Percentiles rank a stretch among this genome's conserved stretches.
These are phyloP conservation scores for Eptatretus atami DNA, from an alignment of 2,797 vertebrate species.

Conservation along the genomic window DNA sequence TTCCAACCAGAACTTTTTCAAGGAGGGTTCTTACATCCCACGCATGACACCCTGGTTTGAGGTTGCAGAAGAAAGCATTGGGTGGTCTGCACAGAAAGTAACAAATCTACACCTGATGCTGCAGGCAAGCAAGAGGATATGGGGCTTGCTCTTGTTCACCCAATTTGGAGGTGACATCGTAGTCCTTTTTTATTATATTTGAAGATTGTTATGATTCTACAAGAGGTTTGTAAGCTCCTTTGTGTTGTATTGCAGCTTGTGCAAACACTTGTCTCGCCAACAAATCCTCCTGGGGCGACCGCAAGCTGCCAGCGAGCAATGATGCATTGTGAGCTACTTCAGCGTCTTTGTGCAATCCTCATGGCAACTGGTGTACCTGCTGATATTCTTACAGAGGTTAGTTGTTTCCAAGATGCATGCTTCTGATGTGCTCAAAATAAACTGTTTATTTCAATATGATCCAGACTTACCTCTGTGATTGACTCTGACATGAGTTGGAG, in stretches of 20 bases:
- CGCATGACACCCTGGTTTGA: constrained; percentile 98
- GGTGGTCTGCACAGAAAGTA: constrained; percentile 94
- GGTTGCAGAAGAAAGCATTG: constrained; percentile 72
- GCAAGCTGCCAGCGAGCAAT: constrained; percentile 78
- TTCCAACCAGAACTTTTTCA: constrained; percentile 98
- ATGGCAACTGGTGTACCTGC: constrained; percentile 91
- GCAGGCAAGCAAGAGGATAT: constrained; percentile 25
- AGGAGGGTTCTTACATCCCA: constrained; percentile 91
- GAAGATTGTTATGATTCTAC: too few relatives aligned
- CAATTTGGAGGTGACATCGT: too few relatives aligned
- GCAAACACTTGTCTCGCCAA: constrained; percentile 66
- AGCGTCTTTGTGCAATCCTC: constrained; percentile 78
- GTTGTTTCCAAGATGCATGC: background rate
- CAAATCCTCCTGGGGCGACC: constrained; percentile 66
- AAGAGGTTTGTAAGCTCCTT: background rate
- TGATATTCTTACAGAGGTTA: constrained; percentile 82
- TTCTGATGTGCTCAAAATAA: too few relatives aligned
- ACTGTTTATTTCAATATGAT: too few relatives aligned
- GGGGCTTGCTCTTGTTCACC: too few relatives aligned
- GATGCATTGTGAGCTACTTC: constrained; percentile 70
- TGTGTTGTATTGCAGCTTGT: constrained; percentile 26
- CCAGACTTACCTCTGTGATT: background rate
- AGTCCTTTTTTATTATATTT: too few relatives aligned
- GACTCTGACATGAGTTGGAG: background rate
- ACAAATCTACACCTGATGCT: constrained; percentile 93